phyloP scores from a whole-genome alignment of 2,888 invertebrate genomes.

The Drosophila engyochracea region DNA sequence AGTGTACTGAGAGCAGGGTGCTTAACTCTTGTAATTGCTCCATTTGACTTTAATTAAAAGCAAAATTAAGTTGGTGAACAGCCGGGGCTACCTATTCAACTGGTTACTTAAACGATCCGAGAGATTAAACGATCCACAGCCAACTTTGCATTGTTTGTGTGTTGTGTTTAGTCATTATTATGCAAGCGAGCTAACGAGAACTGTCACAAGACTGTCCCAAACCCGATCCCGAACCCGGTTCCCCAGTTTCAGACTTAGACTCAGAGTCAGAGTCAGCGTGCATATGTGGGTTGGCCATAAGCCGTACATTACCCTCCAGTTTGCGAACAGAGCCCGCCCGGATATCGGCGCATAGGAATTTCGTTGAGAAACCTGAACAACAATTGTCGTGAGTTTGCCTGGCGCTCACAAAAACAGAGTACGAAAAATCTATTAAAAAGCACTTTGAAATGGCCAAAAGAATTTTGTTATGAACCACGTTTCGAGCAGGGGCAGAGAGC shows the following conservation, averaged over 20 bases:
- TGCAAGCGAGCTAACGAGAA: slow-evolving; percentile 57
- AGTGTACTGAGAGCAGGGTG: neutral
- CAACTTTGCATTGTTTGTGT: slow-evolving; percentile 1
- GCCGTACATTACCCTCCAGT: slow-evolving; percentile 69
- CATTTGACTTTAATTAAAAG: slow-evolving; percentile 66
- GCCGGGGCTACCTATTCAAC: slow-evolving; percentile 2
- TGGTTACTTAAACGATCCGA: slow-evolving; percentile 27
- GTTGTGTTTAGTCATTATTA: slow-evolving; percentile 38
- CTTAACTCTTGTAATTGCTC: slow-evolving; percentile 40
- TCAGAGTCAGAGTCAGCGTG: neutral
- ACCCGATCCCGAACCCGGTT: slow-evolving; percentile 33
- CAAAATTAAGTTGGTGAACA: slow-evolving; percentile 41
- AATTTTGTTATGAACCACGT: slow-evolving; percentile 16
- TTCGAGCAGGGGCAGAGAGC: neutral
- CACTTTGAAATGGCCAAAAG: slow-evolving; percentile 40
- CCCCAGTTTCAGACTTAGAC: slow-evolving; percentile 5
- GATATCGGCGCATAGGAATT: slow-evolving; percentile 61
- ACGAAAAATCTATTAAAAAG: slow-evolving; percentile 52
- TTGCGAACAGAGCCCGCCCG: slow-evolving; percentile 39
- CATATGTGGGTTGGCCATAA: slow-evolving; percentile 61
- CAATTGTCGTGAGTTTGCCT: slow-evolving; percentile 42
- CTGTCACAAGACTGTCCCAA: slow-evolving; percentile 66
- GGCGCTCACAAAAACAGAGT: slow-evolving; percentile 37
- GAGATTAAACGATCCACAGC: slow-evolving; percentile 29
- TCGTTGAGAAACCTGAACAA: slow-evolving; percentile 22